Conservation (phyloP, 2,888 invertebrate species). For the Strigamia transsilvanica region DNA sequence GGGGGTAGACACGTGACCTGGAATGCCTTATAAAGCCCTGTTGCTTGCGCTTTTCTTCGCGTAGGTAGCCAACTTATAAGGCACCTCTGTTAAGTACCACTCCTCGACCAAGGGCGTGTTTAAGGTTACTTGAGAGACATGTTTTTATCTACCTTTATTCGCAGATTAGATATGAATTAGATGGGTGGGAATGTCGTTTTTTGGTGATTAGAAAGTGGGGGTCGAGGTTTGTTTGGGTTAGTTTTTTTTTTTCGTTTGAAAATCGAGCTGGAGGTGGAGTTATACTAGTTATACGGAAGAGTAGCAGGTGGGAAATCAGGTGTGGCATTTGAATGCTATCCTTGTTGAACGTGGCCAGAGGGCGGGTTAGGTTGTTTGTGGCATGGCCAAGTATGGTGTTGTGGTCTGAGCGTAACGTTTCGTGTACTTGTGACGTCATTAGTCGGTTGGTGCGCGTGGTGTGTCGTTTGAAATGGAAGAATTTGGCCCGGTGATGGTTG, state of each 20-base stretch:
- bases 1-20: slow-evolving; percentile 31
- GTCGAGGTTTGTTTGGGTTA: no score
- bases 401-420: slow-evolving; percentile 29
- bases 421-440: slow-evolving; percentile 4
- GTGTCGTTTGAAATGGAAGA: not conserved
- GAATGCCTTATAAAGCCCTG: slow-evolving; percentile 39
- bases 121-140: not conserved
- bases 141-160: not conserved
- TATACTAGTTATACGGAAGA: slow-evolving; percentile 15
- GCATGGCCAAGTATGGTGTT: slow-evolving; percentile 44
- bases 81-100: not conserved
- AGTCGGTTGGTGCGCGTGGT: not conserved
- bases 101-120: slow-evolving; percentile 25
- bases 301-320: slow-evolving; percentile 41
- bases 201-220: not conserved
- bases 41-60: slow-evolving; percentile 19
- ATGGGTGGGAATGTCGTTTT: not conserved
- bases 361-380: slow-evolving; percentile 34
- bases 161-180: not conserved
- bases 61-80: slow-evolving; percentile 44
- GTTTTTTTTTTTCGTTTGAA: not conserved
- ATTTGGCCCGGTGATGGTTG: not conserved
- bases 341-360: slow-evolving; percentile 36
- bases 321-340: slow-evolving; percentile 39
- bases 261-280: no score